These are phyloP conservation scores for Esox masquinongy DNA, from an alignment of 2,797 vertebrate species.

Conservation along the genomic window DNA sequence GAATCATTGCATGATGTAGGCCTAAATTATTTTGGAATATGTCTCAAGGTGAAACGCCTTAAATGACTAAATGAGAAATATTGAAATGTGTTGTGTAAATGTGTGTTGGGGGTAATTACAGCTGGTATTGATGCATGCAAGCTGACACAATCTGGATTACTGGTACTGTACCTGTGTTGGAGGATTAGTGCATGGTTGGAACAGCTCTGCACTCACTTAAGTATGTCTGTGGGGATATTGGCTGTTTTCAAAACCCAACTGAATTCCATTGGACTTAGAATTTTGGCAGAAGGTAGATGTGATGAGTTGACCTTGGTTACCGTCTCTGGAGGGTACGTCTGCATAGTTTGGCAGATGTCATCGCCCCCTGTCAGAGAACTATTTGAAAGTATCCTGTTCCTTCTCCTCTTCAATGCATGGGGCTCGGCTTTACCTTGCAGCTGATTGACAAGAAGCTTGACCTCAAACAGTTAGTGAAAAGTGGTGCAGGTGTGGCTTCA, in stretches of 20 bases:
- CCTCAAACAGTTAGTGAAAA: slow-evolving; percentile 37
- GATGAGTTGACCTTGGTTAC: slow-evolving; percentile 71
- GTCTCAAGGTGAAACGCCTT: neutral
- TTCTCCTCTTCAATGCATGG: slow-evolving; percentile 21
- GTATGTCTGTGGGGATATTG: slow-evolving; percentile 45
- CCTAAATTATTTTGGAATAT: neutral
- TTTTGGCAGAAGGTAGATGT: slow-evolving; percentile 56
- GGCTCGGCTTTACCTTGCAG: slow-evolving; percentile 33
- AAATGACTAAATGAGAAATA: neutral
- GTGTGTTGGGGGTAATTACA: slow-evolving; percentile 16
- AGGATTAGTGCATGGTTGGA: slow-evolving; percentile 36
- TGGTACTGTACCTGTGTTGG: slow-evolving; percentile 35
- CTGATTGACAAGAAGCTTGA: slow-evolving; percentile 49
- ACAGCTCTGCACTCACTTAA: slow-evolving; percentile 33
- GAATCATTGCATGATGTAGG: neutral
- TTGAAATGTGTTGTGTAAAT: slow-evolving; percentile 34
- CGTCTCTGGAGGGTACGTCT: slow-evolving; percentile 69
- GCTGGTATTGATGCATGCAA: slow-evolving; percentile 34
- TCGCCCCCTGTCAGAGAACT: slow-evolving; percentile 67
- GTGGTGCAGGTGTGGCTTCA: slow-evolving; percentile 40
- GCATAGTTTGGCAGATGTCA: slow-evolving; percentile 73
- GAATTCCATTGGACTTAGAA: slow-evolving; percentile 57
- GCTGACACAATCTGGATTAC: slow-evolving; percentile 35
- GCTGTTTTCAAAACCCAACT: slow-evolving; percentile 43
- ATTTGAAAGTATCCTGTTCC: slow-evolving; percentile 58